Conservation (phyloP, 2,797 vertebrate species). For the Paguma larvata region DNA sequence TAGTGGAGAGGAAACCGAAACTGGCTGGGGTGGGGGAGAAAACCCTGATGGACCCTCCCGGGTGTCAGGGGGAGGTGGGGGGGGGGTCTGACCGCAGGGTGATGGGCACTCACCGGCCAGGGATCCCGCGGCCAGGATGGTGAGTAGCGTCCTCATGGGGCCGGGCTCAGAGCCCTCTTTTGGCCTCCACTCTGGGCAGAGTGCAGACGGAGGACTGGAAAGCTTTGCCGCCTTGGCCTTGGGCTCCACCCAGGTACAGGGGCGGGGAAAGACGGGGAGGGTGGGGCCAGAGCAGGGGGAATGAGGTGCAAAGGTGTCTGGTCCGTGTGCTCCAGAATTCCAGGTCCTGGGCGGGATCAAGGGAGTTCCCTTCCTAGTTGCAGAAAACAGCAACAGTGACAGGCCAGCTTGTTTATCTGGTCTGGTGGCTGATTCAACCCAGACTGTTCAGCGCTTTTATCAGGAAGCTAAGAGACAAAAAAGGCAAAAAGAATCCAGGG, state of each 20-base stretch:
- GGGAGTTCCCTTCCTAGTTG: slow-evolving; percentile 71
- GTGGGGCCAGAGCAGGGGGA: not conserved
- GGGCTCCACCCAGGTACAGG: slow-evolving; percentile 55
- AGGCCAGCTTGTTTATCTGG: slow-evolving; percentile 78
- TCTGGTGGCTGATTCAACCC: slow-evolving; percentile 77
- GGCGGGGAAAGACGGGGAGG: slow-evolving; percentile 62
- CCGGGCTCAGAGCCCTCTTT: not conserved
- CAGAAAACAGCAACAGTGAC: not conserved
- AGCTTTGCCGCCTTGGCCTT: slow-evolving; percentile 62
- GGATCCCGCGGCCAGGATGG: slow-evolving; percentile 69
- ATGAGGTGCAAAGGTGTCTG: slow-evolving; percentile 80
- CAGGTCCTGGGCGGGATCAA: slow-evolving; percentile 70
- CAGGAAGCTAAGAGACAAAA: not conserved
- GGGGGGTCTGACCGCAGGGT: not conserved
- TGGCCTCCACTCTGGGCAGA: not conserved
- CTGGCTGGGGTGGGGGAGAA: not conserved
- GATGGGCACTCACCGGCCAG: slow-evolving; percentile 75
- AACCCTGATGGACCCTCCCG: too few relatives aligned
- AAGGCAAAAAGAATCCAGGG: not conserved
- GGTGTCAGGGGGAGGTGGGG: not conserved
- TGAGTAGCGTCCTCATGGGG: slow-evolving; percentile 74
- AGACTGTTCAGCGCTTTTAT: slow-evolving; percentile 11
- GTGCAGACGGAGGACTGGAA: slow-evolving; percentile 3
- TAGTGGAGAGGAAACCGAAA: slow-evolving; percentile 74
- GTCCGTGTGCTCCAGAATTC: slow-evolving; percentile 66